These are phyloP conservation scores for Diuraphis noxia DNA, from an alignment of 1,140 invertebrate genomes.

Conservation along the genomic window DNA sequence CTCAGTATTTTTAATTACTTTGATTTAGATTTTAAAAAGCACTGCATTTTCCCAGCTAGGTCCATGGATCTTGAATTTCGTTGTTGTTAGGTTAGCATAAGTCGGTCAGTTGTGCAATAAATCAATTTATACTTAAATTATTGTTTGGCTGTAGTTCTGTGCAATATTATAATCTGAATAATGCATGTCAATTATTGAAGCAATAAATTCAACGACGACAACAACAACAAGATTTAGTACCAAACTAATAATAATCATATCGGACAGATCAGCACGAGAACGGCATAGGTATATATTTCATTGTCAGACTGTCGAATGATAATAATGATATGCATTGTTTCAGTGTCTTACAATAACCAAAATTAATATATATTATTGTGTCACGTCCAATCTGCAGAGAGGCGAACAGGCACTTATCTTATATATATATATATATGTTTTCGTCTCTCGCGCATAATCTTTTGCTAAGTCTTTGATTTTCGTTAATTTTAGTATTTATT, in stretches of 20 bases:
- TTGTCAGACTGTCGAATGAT: background rate
- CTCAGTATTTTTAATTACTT: too few relatives aligned
- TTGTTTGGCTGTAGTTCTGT: background rate
- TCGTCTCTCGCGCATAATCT: background rate
- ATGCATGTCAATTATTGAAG: background rate
- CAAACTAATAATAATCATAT: background rate
- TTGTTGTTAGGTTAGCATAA: too few relatives aligned
- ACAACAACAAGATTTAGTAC: conserved; percentile 2
- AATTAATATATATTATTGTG: background rate
- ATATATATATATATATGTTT: too few relatives aligned
- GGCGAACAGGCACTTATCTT: background rate
- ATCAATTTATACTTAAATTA: background rate
- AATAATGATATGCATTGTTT: background rate
- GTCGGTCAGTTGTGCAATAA: background rate
- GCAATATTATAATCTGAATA: background rate
- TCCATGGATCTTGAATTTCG: too few relatives aligned
- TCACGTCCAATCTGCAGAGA: too few relatives aligned
- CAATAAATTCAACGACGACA: background rate
- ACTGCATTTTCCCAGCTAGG: too few relatives aligned
- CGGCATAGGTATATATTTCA: background rate
- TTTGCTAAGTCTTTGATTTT: background rate
- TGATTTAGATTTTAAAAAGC: too few relatives aligned
- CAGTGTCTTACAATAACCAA: background rate
- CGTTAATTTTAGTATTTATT: background rate
- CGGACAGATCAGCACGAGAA: background rate